These are phyloP conservation scores for Catharus fuscescens DNA, from an alignment of 2,113 vertebrate genomes.

Conservation along the genomic window DNA sequence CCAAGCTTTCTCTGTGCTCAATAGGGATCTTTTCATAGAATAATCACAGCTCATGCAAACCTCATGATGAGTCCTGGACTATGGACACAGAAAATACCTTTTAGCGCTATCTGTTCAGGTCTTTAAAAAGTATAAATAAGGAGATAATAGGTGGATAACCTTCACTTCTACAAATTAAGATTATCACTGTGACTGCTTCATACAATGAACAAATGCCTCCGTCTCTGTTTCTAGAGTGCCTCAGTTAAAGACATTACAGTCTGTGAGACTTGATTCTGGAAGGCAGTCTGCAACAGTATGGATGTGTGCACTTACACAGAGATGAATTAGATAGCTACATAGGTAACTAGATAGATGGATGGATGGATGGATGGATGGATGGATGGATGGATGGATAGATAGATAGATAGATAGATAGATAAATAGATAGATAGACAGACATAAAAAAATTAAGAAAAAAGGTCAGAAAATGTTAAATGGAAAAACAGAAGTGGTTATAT, in stretches of 20 bases:
- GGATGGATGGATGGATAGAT: too few relatives aligned
- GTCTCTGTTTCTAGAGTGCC: not conserved
- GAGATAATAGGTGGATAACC: not conserved
- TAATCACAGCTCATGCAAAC: not conserved
- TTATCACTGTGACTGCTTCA: not conserved
- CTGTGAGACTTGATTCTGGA: not conserved
- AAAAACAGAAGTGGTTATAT: not conserved
- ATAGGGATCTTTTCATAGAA: not conserved
- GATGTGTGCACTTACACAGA: not conserved
- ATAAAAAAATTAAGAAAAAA: not conserved
- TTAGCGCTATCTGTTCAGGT: not conserved
- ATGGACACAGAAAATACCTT: not conserved
- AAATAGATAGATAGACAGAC: too few relatives aligned
- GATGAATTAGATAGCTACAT: not conserved
- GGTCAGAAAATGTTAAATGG: not conserved
- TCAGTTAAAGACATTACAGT: not conserved
- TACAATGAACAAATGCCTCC: not conserved
- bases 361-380: too few relatives aligned
- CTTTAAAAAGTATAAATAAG: not conserved
- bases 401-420: not conserved
- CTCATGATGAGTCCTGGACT: not conserved
- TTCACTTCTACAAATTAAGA: not conserved
- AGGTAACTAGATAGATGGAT: too few relatives aligned
- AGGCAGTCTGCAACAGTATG: not conserved
- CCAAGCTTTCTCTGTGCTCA: not conserved